Evolutionary conservation across 2,888 invertebrate genomes (phyloP), one percentile per base, ranked within the genome.

Genomic region (Drosophila lutescens): DNA sequence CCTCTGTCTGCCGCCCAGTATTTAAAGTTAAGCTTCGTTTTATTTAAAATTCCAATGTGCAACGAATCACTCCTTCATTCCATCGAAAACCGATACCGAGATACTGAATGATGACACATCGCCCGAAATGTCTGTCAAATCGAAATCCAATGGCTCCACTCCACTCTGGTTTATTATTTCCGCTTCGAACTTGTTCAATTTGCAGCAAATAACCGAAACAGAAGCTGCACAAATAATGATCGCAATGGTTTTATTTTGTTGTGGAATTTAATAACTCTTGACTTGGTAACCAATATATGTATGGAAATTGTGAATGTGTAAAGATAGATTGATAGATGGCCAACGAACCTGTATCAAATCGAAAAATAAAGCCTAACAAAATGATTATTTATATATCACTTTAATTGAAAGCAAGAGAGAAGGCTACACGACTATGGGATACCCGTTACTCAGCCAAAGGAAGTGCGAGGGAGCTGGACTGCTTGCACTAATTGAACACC

Each of bases 141-240:
- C 51, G n/a, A 26, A 46, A n/a, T 44, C 44, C 23, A 26, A 26
- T 46, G 46, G 4, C 44, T n/a, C 46, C 23, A 26, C 26, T 26
- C 46, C 46, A 54, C 10, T 61, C 10, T 10, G 13, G 61, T 66
- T 46, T 65, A 46, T 67, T 46, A 53, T 46, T 46, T 66, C 53
- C 65, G 23, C 34, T 47, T 15, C 30, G 17, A 59, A 46, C 32
- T 47, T 47, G 47, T 47, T 47, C 47, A 15, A 47, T 32, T 47
- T 47, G 30, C 47, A 32, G 15, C 9, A 15, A 3, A n/a, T 9
- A 57, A 23, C 38, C 30, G 2, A 30, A 30, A 30, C 30, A 30
- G 30, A 30, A 30, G 30, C 30, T 26, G 2, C 30, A 43, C 9
- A 44, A 56, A 44, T 32, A 44, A 44, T 34, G n/a, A 34, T 8